A percentile compares a stretch with the other conserved stretches of the same genome.
phyloP scores from a whole-genome alignment of 1,140 invertebrate genomes.

The Cherax quadricarinatus region DNA sequence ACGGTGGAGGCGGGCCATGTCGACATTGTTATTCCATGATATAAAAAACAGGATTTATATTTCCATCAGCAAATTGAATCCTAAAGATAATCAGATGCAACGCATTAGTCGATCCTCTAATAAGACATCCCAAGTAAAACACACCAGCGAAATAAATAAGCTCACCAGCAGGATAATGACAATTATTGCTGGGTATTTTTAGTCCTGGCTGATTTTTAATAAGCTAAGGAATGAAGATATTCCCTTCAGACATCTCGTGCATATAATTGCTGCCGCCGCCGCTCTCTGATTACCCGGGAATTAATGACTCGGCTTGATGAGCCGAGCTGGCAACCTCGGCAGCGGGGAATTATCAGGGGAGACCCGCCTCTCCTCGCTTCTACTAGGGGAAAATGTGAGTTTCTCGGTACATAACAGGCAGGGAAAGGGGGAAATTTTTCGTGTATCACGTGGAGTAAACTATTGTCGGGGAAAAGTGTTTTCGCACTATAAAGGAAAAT shows the following conservation, averaged over 20 bases:
- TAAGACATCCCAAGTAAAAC: not conserved
- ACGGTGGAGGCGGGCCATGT: not conserved
- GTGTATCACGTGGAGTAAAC: too few species aligned
- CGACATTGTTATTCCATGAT: not conserved
- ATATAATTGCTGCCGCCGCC: not conserved
- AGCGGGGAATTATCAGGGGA: not conserved
- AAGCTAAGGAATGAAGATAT: not conserved
- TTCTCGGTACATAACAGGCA: not conserved
- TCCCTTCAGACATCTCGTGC: not conserved
- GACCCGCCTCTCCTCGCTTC: not conserved
- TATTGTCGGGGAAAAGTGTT: too few species aligned
- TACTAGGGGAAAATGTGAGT: not conserved
- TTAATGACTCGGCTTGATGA: not conserved
- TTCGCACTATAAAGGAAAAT: too few species aligned
- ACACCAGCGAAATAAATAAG: not conserved
- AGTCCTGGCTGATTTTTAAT: not conserved
- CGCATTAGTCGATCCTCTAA: not conserved
- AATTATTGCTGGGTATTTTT: not conserved
- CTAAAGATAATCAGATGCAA: not conserved
- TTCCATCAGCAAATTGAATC: conserved; percentile 15
- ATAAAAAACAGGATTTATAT: not conserved
- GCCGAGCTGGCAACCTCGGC: conserved; percentile 1
- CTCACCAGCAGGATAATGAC: not conserved
- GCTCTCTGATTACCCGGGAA: not conserved
- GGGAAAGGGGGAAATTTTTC: too few species aligned